Evolutionary conservation across 2,888 invertebrate species (phyloP).

Genomic region (Aspidapion aeneum): DNA sequence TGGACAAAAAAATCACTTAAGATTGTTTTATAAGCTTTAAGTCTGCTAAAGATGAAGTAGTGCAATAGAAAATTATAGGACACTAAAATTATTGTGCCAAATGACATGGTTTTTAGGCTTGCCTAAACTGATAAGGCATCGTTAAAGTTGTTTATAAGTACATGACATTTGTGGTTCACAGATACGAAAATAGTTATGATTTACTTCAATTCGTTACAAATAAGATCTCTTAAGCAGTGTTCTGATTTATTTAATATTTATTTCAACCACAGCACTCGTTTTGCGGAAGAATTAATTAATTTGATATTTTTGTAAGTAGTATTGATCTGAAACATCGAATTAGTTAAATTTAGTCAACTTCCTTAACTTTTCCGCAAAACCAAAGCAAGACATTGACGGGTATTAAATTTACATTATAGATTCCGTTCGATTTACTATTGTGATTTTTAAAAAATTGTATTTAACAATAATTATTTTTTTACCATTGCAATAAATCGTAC

Average conservation of each 20-base stretch:
- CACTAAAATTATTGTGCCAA: too few relatives aligned
- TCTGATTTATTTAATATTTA: not conserved
- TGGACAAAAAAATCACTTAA: not conserved
- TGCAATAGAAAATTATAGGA: conserved; percentile 12
- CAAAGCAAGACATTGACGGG: conserved; percentile 41
- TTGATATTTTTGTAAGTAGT: conserved; percentile 9
- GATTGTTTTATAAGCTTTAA: not conserved
- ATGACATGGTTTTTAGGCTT: too few relatives aligned
- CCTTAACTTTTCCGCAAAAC: conserved; percentile 20
- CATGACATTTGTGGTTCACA: too few relatives aligned
- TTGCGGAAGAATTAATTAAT: conserved; percentile 19
- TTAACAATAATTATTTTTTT: conserved; percentile 38
- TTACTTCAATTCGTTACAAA: not conserved
- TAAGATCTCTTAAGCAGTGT: not conserved
- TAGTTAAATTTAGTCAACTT: conserved; percentile 13
- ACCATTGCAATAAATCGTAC: conserved; percentile 42
- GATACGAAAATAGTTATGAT: not conserved
- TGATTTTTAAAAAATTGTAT: conserved; percentile 45
- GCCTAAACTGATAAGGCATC: too few relatives aligned
- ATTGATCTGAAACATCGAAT: conserved; percentile 30
- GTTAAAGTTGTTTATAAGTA: too few relatives aligned
- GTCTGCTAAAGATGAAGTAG: conserved; percentile 1
- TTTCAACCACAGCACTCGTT: conserved; percentile 10
- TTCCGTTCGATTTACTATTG: conserved; percentile 46
- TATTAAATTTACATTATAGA: conserved; percentile 46